phyloP scores from a whole-genome alignment of 2,113 vertebrate genomes.

The Zosterops pallidus region DNA sequence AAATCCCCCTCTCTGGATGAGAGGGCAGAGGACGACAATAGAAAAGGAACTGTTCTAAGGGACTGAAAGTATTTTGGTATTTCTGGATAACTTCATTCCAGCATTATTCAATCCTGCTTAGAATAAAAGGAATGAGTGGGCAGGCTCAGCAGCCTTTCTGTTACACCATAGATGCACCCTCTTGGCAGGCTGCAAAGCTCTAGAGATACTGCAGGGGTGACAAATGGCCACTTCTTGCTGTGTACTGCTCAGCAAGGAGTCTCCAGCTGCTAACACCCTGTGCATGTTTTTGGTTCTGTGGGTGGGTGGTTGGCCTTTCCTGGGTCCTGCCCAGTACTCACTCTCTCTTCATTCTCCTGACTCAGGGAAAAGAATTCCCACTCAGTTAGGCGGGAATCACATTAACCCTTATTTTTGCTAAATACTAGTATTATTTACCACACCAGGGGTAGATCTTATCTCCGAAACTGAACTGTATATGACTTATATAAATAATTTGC shows the following conservation, averaged over 20 bases:
- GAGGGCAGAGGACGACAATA: background rate
- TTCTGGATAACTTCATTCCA: fast-evolving
- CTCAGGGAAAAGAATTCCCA: background rate
- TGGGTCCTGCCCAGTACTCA: background rate
- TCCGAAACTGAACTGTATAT: background rate
- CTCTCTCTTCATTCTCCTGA: background rate
- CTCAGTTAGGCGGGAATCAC: background rate
- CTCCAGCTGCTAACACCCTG: background rate
- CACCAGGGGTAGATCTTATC: background rate
- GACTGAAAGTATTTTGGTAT: background rate
- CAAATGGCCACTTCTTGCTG: background rate
- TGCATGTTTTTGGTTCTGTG: background rate
- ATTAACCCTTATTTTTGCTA: fast-evolving
- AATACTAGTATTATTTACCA: background rate
- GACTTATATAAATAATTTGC: background rate
- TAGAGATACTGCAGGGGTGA: background rate
- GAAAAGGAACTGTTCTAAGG: background rate
- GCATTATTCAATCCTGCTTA: background rate
- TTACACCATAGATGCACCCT: fast-evolving
- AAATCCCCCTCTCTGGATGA: background rate
- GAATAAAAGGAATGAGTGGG: fast-evolving
- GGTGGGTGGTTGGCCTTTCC: background rate
- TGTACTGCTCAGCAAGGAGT: background rate
- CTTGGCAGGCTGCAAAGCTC: background rate
- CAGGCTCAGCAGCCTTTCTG: background rate